Evolutionary conservation across 2,797 vertebrate genomes (phyloP), one percentile per base, ranked within the genome.

Genomic region (Sebastes paucispinis): DNA sequence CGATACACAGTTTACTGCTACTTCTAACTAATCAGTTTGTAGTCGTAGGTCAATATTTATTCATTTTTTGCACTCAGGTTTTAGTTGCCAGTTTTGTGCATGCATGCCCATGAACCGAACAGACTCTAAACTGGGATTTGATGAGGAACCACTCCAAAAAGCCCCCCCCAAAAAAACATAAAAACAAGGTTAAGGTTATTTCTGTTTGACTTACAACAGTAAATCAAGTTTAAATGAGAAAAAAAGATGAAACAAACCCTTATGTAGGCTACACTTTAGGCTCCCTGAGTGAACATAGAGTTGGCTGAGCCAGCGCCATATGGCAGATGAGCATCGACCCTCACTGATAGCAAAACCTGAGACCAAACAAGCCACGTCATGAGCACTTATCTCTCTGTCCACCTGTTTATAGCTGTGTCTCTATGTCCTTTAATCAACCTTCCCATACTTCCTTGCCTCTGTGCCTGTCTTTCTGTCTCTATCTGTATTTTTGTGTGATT

Each of bases 261-360:
- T 27, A n/a, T 57, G 67, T 71, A 31, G 47, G 47, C 58, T 77
- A 36, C n/a, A 55, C 29, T 39, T 64, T 6, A 18, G 22, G 32
- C 39, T 63, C 14, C n/a, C 12, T 14, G 25, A 72, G 18, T 20
- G 39, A 88, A 60, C 22, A 25, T 3, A 31, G 65, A 64, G 36
- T 36, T 22, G 64, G 34, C 54, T 83, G 76, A 83, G 55, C 73
- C 32, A 0, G 58, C 32, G 79, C 79, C 88, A 89, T 88, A 78
- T 91, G 88, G 86, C 68, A 59, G 76, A 82, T 85, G 78, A 74
- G 68, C 54, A 16, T 20, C 66, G 66, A 72, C 62, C 60, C 36
- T 65, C 22, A 32, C 58, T n/a, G 81, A 79, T 3, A 73, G 79
- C 68, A 86, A 85, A 88, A 88, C 68, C 82, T 85, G 72, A 82